Evolutionary conservation across 2,888 invertebrate species (phyloP), one percentile per base, ranked within the genome.

Genomic region (Apodemia duryi): DNA sequence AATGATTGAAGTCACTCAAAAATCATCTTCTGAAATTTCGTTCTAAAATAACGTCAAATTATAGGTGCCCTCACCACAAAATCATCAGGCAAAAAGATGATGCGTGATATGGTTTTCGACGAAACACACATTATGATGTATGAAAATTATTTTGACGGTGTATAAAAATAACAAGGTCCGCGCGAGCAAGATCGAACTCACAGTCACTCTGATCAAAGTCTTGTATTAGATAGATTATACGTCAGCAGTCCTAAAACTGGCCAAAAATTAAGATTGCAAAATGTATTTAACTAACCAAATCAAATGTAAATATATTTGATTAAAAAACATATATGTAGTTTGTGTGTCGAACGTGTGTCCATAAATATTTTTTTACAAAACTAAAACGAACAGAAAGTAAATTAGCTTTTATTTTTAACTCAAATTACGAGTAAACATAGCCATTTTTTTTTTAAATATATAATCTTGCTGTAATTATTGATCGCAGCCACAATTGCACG

Each of bases 101-200:
- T 67, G 70, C 64, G 66, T 66, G 70, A 71, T 71, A 70, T 68
- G 67, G 69, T 70, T 70, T 71, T 71, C 71, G 71, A 68, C 66
- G 71, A 71, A 71, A 67, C 66, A 69, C 69, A 65, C 65, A 62
- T 69, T 65, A 67, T 70, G 67, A 69, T 72, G 71, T 72, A 69
- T 69, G 71, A 69, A 70, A 73, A 70, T 69, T 70, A 72, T 72
- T 71, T 69, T 66, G 68, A 71, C 68, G 65, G 69, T 66, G 67
- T 69, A 69, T 70, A 65, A 67, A 70, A 73, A 70, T 68, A 72
- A 71, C 65, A 71, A 69, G 71, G 70, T 66, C 65, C 68, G 66
- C 69, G 66, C 65, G 63, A 63, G 66, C 70, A 61, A 69, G 70
- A 70, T 65, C 68, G 67, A 65, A 68, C 13, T 60, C 32, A n/a